A percentile compares a stretch with the other conserved stretches of the same genome.
Evolutionary conservation across 2,888 invertebrate genomes (phyloP).

Genomic region (Boloria selene): DNA sequence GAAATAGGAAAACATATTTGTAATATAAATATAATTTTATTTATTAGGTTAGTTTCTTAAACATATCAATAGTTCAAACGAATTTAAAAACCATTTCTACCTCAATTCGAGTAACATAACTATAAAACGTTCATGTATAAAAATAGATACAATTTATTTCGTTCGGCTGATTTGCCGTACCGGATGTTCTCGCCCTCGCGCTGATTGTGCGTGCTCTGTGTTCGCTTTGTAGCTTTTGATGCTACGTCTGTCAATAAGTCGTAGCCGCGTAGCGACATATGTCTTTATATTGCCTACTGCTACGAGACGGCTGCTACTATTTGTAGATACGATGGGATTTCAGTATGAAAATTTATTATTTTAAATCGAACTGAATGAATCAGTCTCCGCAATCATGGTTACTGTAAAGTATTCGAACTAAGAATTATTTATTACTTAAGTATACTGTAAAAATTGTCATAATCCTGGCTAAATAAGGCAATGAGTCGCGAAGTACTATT

Average conservation of each 20-base stretch:
- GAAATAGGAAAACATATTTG: no score
- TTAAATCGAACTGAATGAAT: no score
- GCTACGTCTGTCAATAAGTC: conserved; percentile 42
- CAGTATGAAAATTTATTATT: no score
- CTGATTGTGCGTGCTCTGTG: conserved; percentile 56
- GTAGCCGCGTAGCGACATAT: conserved; percentile 14
- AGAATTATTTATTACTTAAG: no score
- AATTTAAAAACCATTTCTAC: background rate
- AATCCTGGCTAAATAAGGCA: no score
- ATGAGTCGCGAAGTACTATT: no score
- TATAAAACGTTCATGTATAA: background rate
- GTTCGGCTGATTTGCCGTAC: conserved; percentile 57
- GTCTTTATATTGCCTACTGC: background rate
- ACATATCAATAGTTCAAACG: background rate
- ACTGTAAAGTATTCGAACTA: no score
- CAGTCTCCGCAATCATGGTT: no score
- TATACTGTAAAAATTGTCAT: no score
- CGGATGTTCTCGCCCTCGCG: conserved; percentile 39
- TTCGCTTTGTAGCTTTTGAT: conserved; percentile 57
- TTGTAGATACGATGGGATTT: no score
- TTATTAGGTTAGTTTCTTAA: background rate
- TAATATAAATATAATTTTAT: background rate
- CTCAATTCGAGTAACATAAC: background rate
- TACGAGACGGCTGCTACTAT: no score
- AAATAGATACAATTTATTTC: conserved; percentile 43